Base-by-base conservation (phyloP, 2,888 invertebrate genomes). In the Brachypterus glaber region DNA sequence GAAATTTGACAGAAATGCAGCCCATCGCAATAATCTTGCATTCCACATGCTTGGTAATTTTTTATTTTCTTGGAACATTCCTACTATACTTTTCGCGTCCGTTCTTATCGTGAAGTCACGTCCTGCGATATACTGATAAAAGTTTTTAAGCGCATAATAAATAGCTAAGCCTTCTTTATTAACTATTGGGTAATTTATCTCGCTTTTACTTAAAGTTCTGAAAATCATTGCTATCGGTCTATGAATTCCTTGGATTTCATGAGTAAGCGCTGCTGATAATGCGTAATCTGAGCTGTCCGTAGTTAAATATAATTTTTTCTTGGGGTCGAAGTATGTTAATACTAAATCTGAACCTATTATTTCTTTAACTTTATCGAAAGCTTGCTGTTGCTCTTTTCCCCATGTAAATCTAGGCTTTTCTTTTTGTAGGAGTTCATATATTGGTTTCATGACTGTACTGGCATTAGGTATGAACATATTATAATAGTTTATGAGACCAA, bases 81-180 rank as follows among this genome's bases (percentile, higher is more conserved):
- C 49, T 30, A 51, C 35, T 11, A 60, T 41, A 2, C 57, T 56
- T 38, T 56, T 58, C 33, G 58, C 56, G 41, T 62, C 59, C 0
- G 55, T 52, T 11, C 37, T 36, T 3, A 61, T 32, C 3, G 44
- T 47, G 17, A 41, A 41, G 11, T 37, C 30, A 17, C 30, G 25
- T 11, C 41, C 37, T 17, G 16, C 30, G 14, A 41, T 13, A 36
- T 30, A 37, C 2, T 37, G 30, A 37, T 25, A 30, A 14, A 37
- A 37, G 13, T 34, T 37, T 5, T 11, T n/a, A 1, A 27, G 14
- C 3, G 29, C 18, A 13, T 49, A 59, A 37, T 45, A 53, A 40
- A 58, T 55, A 3, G 55, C 52, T 33, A 57, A 44, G 1, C 54
- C 55, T 37, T 59, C 56, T 29, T 45, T 49, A 27, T 38, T 27